A percentile compares a stretch with the other conserved stretches of the same genome.
These are phyloP conservation scores for Nerophis ophidion DNA, from an alignment of 2,113 vertebrate genomes.

Conservation along the genomic window DNA sequence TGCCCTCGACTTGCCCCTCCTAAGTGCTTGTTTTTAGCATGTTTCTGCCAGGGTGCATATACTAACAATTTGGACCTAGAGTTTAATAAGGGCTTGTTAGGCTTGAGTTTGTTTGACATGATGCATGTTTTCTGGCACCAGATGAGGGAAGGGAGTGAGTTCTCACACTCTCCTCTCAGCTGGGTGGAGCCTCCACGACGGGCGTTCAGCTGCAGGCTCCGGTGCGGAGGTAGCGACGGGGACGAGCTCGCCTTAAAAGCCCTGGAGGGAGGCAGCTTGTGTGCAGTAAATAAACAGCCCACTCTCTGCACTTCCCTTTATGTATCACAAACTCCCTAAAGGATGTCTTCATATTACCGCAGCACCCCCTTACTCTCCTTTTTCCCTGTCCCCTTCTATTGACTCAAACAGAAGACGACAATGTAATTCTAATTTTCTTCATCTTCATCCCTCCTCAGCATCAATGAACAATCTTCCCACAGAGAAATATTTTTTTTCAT, in stretches of 20 bases:
- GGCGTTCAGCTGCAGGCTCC: conserved; percentile 42
- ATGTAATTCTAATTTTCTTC: conserved; percentile 52
- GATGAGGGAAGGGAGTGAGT: conserved; percentile 32
- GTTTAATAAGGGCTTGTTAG: conserved; percentile 69
- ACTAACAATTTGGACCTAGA: conserved; percentile 70
- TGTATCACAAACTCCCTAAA: conserved; percentile 55
- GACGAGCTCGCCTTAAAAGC: conserved; percentile 51
- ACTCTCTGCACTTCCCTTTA: conserved; percentile 45
- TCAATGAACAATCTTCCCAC: conserved; percentile 62
- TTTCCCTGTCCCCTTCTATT: conserved; percentile 22
- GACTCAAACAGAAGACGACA: conserved; percentile 55
- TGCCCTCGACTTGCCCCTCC: conserved; percentile 53
- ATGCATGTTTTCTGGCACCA: conserved; percentile 38
- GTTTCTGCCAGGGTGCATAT: conserved; percentile 48
- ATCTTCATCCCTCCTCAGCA: conserved; percentile 49
- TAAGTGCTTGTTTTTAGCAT: conserved; percentile 40
- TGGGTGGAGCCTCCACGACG: conserved; percentile 39
- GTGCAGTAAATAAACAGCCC: conserved; percentile 70
- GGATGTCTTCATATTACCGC: conserved; percentile 45
- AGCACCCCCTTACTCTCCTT: conserved; percentile 10
- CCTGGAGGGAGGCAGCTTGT: conserved; percentile 49
- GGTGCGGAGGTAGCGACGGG: conserved; percentile 55
- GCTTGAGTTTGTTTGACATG: conserved; percentile 59
- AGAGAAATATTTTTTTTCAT: conserved; percentile 53
- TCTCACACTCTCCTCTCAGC: conserved; percentile 12